These are phyloP conservation scores for Gryon sp. DNA, from an alignment of 1,140 invertebrate genomes.

Conservation along the genomic window DNA sequence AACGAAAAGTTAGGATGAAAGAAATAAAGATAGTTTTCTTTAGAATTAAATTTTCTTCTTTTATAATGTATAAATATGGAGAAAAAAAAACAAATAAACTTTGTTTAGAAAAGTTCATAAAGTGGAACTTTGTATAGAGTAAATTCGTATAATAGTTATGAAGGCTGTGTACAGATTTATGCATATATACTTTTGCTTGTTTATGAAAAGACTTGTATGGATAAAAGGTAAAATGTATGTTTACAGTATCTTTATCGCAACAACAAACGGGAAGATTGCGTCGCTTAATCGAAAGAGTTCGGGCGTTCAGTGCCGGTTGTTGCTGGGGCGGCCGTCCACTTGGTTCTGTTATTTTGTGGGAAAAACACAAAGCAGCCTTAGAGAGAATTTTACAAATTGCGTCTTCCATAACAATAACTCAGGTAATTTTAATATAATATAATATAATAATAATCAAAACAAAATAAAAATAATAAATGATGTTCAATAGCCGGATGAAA, in stretches of 20 bases:
- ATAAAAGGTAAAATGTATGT: too few relatives aligned
- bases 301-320: conserved; percentile 83
- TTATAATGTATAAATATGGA: too few relatives aligned
- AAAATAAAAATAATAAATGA: conserved; percentile 43
- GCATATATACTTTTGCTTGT: too few relatives aligned
- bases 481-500: conserved; percentile 86
- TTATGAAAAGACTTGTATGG: too few relatives aligned
- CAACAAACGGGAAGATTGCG: conserved; percentile 92
- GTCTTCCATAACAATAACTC: conserved; percentile 87
- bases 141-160: too few relatives aligned
- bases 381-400: conserved; percentile 91
- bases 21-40: too few relatives aligned
- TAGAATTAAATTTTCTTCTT: too few relatives aligned
- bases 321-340: conserved; percentile 92
- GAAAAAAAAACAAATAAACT: too few relatives aligned
- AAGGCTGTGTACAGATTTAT: too few relatives aligned
- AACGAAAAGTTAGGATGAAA: too few relatives aligned
- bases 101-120: too few relatives aligned
- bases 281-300: conserved; percentile 87
- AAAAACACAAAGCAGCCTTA: conserved; percentile 91
- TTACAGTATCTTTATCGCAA: conserved; percentile 89
- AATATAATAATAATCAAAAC: conserved; percentile 1
- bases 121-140: too few relatives aligned
- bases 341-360: conserved; percentile 93
- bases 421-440: conserved; percentile 78